Conservation (phyloP, 2,113 vertebrate genomes). For the Empidonax traillii region DNA sequence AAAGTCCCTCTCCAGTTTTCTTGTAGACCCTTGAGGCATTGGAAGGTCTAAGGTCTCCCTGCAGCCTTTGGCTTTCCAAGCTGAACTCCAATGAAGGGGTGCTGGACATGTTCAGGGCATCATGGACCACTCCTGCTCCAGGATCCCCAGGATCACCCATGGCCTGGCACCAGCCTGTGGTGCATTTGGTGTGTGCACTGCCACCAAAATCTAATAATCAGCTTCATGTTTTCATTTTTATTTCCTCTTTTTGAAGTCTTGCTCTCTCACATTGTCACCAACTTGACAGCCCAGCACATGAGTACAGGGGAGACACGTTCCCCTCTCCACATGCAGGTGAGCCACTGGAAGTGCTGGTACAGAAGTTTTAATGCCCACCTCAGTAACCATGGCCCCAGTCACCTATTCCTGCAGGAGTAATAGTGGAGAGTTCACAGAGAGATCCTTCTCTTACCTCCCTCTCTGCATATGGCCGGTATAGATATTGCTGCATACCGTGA, state of each 20-base stretch:
- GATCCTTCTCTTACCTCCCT: not conserved
- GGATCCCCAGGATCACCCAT: fast-evolving
- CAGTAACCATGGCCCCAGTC: fast-evolving
- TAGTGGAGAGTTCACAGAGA: not conserved
- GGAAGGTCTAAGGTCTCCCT: not conserved
- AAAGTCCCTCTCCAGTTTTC: not conserved
- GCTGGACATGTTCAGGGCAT: too few relatives aligned
- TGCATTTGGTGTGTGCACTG: fast-evolving
- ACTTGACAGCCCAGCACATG: not conserved
- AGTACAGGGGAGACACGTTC: fast-evolving
- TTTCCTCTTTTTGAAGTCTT: not conserved
- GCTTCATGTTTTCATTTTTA: not conserved
- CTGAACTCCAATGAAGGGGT: not conserved
- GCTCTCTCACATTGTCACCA: not conserved
- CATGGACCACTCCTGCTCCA: not conserved
- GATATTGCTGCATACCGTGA: not conserved
- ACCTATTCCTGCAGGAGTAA: fast-evolving
- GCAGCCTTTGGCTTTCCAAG: not conserved
- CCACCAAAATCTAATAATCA: not conserved
- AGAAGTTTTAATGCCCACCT: not conserved
- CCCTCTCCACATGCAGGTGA: not conserved
- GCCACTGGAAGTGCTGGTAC: fast-evolving
- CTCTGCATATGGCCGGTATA: not conserved
- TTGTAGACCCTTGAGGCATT: not conserved
- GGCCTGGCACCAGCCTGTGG: not conserved